phyloP scores from a whole-genome alignment of 2,888 invertebrate genomes.

The Teinopalpus imperialis region DNA sequence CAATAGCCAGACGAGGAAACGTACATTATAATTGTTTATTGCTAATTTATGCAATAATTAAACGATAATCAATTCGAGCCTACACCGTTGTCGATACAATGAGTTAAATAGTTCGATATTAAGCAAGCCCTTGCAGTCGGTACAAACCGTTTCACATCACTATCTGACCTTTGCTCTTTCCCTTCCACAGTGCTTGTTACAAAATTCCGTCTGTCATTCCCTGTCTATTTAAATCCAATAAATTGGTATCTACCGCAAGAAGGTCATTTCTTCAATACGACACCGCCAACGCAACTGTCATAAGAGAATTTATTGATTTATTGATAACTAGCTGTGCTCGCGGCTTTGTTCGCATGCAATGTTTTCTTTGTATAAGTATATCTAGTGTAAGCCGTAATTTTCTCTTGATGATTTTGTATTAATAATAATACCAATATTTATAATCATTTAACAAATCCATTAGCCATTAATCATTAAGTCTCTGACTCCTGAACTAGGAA shows the following conservation, averaged over 20 bases:
- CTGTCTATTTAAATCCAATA: slow-evolving; percentile 16
- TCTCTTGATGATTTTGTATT: too few relatives aligned
- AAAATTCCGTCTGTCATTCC: slow-evolving; percentile 19
- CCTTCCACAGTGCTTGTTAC: slow-evolving; percentile 9
- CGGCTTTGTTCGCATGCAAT: slow-evolving; percentile 3
- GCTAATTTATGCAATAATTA: slow-evolving; percentile 52
- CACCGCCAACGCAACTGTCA: slow-evolving; percentile 9
- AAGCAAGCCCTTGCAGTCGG: slow-evolving; percentile 3
- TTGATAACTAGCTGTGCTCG: background rate
- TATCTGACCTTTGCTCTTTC: slow-evolving; percentile 17
- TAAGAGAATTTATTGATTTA: slow-evolving; percentile 17
- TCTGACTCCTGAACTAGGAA: too few relatives aligned
- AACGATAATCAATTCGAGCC: slow-evolving; percentile 31
- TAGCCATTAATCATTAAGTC: too few relatives aligned
- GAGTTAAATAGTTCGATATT: slow-evolving; percentile 1
- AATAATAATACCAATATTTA: too few relatives aligned
- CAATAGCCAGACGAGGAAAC: slow-evolving; percentile 18
- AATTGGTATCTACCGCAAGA: slow-evolving; percentile 8
- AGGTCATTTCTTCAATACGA: slow-evolving; percentile 16
- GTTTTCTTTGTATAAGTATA: too few relatives aligned
- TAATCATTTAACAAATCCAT: too few relatives aligned
- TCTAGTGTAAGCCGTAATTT: too few relatives aligned
- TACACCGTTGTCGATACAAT: slow-evolving; percentile 31
- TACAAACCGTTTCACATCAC: slow-evolving; percentile 6
- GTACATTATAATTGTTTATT: slow-evolving; percentile 51